Base-by-base conservation (phyloP, 1,140 invertebrate species). In the Phthorimaea operculella region DNA sequence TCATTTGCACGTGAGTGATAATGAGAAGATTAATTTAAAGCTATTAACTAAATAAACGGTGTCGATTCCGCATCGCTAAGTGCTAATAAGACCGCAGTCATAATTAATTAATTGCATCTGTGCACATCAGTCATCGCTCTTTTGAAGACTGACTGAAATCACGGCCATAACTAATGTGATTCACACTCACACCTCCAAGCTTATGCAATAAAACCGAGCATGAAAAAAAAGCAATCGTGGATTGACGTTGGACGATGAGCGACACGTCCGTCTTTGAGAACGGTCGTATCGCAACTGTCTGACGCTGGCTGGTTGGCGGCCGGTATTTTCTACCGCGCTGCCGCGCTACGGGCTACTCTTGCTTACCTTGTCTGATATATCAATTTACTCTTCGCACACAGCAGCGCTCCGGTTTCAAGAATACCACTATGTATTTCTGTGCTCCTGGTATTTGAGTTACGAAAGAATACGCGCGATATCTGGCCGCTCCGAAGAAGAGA, bases 401-500 rank as follows among this genome's bases (percentile, higher is more conserved):
- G 68, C 57, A 63, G 51, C 56, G 63, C 57, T 65, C 63, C 50
- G 57, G 52, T 58, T 59, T 59, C 57, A 33, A 56, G 45, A 51
- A 16, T 55, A 64, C 64, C 64, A 52, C 69, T 66, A 55, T 49
- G 33, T 57, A 48, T 51, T 69, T 79, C 74, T 83, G 66, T 56
- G 54, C 66, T 76, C 80, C 79, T 83, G 64, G 77, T 83, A 83
- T 64, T 73, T 74, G 64, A 67, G 74, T 79, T 80, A 78, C 79
- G 73, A 79, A 82, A 80, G 79, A 81, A 80, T 80, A 76, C 76
- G 69, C 73, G 72, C 66, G 75, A 64, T 76, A 73, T 68, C 70
- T 68, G 61, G 59, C 59, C 52, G 52, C 47, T 53, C 56, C 60
- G 59, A 64, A 39, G 36, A 5, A n/a, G n/a, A 39, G 10, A 39